Base-by-base conservation (phyloP, 1,140 invertebrate genomes). In the Aethina tumida region DNA sequence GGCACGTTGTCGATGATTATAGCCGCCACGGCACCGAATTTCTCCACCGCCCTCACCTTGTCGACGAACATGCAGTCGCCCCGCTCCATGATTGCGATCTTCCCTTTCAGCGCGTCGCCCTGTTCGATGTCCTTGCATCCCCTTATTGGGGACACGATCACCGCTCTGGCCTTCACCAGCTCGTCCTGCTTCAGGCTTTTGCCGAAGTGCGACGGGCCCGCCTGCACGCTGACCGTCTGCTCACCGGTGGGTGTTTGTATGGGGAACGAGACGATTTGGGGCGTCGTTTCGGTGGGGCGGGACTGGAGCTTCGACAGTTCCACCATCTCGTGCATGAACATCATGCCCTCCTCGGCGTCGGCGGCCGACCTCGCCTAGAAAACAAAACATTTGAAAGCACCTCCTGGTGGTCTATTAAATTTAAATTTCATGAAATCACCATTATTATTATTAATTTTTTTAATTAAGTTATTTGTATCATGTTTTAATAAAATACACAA, bases 311-410 rank as follows among this genome's bases (percentile, higher is more conserved):
- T 85, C 19, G 87, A 89, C 26, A 93, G 64, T 64, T 94, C 86
- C 5, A 92, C 76, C 89, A 97, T 96, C 67, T 97, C 94, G 55
- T 94, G 85, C 88, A 98, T 97, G 55, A 98, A 97, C 17, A 85
- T 68, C 14, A 95, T 59, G 1, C 95, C 94, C 66, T 96, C 86
- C 56, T 94, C 84, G 2, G 88, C 93, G 56, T 93, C 84, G 46
- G 81, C 76, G 8, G 79, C 65, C 28, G 81, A 81, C 56, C 80
- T 77, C 7, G 92, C 93, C 88, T 93, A 56, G 30, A 68, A 41
- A 34, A 41, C 22, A n/a, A n/a, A n/a, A n/a, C n/a, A n/a, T n/a
- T n/a, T n/a, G n/a, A n/a, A n/a, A n/a, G n/a, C n/a, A n/a, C n/a
- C n/a, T n/a, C n/a, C n/a, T n/a, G n/a, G n/a, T n/a, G n/a, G n/a